Evolutionary conservation across 2,797 vertebrate genomes (phyloP).

Genomic region (Parambassis ranga): DNA sequence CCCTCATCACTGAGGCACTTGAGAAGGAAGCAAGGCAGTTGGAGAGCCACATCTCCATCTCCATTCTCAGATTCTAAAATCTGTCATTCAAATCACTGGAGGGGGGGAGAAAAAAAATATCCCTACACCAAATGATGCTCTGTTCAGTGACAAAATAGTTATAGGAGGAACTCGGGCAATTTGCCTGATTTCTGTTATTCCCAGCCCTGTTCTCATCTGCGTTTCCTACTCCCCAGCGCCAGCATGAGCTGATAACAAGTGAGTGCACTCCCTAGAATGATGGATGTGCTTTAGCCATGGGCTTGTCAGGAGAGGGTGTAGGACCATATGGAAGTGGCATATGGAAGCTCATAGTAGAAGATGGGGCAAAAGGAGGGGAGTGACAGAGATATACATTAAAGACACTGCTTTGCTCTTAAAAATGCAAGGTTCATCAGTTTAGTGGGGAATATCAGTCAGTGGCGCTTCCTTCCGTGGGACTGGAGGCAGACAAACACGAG

Average conservation of each 20-base stretch:
- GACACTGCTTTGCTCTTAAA: slow-evolving; percentile 79
- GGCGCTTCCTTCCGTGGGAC: slow-evolving; percentile 61
- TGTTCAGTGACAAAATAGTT: slow-evolving; percentile 57
- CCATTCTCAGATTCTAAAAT: slow-evolving; percentile 34
- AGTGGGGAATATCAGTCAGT: slow-evolving; percentile 72
- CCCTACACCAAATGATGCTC: slow-evolving; percentile 45
- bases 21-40: slow-evolving; percentile 36
- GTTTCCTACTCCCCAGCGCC: slow-evolving; percentile 68
- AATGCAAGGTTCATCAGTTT: slow-evolving; percentile 84
- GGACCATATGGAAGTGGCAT: slow-evolving; percentile 87
- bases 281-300: slow-evolving; percentile 80
- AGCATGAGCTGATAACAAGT: slow-evolving; percentile 83
- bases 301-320: slow-evolving; percentile 83
- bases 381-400: slow-evolving; percentile 86
- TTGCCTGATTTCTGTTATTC: slow-evolving; percentile 67
- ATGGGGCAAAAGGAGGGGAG: slow-evolving; percentile 76
- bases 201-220: slow-evolving; percentile 54
- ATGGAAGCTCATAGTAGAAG: slow-evolving; percentile 83
- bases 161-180: slow-evolving; percentile 44
- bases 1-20: slow-evolving; percentile 40
- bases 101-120: slow-evolving; percentile 23
- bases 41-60: slow-evolving; percentile 30
- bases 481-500: slow-evolving; percentile 68
- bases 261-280: slow-evolving; percentile 77
- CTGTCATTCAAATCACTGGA: slow-evolving; percentile 48